phyloP scores from a whole-genome alignment of 2,888 invertebrate species.

The Rambutsinella grinnellia region DNA sequence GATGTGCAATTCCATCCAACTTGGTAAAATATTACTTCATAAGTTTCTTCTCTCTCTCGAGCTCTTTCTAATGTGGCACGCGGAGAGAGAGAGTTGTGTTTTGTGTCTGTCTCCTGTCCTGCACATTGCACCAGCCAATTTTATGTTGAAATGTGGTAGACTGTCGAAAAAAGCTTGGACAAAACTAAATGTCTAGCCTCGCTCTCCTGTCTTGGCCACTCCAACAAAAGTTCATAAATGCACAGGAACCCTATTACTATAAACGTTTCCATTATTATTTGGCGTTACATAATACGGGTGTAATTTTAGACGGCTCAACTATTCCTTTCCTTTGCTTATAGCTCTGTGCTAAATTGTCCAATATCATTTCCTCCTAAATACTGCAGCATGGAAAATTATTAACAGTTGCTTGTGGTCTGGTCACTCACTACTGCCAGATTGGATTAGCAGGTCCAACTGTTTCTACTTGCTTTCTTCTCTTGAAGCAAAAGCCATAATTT shows the following conservation, averaged over 20 bases:
- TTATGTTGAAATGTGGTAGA: conserved; percentile 20
- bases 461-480: background rate
- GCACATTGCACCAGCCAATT: conserved; percentile 28
- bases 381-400: background rate
- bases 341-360: conserved; percentile 8
- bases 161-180: background rate
- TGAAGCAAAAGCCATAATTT: background rate
- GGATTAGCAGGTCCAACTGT: conserved; percentile 30
- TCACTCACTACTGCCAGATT: conserved; percentile 18
- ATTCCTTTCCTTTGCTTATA: background rate
- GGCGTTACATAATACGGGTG: background rate
- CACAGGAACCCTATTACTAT: background rate
- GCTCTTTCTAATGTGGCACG: too few species aligned
- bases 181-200: background rate
- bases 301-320: background rate
- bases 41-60: conserved; percentile 10
- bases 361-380: conserved; percentile 13
- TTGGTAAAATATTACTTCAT: conserved; percentile 40
- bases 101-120: background rate
- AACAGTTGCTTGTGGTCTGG: conserved; percentile 7
- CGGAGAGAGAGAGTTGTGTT: too few species aligned
- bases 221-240: background rate
- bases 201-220: background rate
- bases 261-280: background rate
- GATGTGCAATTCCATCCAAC: background rate